Evolutionary conservation across 2,797 vertebrate genomes (phyloP), one percentile per base, ranked within the genome.

Genomic region (Poeciliopsis gracilis): DNA sequence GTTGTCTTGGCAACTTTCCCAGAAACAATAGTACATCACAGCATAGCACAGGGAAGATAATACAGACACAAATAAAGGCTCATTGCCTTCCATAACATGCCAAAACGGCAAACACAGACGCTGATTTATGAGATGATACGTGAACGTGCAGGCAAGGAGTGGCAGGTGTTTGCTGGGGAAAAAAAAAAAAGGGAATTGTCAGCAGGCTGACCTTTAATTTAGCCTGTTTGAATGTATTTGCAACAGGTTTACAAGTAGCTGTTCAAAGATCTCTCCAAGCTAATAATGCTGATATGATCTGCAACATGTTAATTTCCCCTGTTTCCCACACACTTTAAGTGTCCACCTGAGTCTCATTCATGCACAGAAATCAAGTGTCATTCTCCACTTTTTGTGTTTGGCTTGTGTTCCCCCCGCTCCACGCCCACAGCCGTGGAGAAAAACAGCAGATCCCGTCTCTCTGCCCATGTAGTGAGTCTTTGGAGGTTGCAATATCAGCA

Each of bases 351-450:
- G 83, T 86, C 85, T 86, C 79, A 55, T 93, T 88, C 89, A 89
- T 76, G 76, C 71, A 79, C 80, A 82, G 47, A 90, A 91, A 93
- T 93, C 87, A 91, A 94, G 89, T 90, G 88, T 89, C 88, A 88
- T 90, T 87, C 87, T 90, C 86, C 79, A 70, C 75, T 82, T 93
- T 92, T 91, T 51, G 84, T 63, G 76, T 75, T 73, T 81, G 86
- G 83, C 86, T 82, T n/a, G 18, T 6, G 73, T 78, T 90, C 90
- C 89, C 49, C 86, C 61, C 63, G 67, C 81, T 84, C 10, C 57
- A 45, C 57, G 74, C 67, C 82, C 66, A 75, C 74, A 61, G 61
- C 80, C 49, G 76, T 84, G 69, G 81, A 88, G 75, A 78, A 72
- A 84, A 75, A 30, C 77, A 79, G 81, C 86, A 30, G 72, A 87